Evolutionary conservation across 2,797 vertebrate species (phyloP), one percentile per base, ranked within the genome.

Genomic region (Lutjanus argentimaculatus): DNA sequence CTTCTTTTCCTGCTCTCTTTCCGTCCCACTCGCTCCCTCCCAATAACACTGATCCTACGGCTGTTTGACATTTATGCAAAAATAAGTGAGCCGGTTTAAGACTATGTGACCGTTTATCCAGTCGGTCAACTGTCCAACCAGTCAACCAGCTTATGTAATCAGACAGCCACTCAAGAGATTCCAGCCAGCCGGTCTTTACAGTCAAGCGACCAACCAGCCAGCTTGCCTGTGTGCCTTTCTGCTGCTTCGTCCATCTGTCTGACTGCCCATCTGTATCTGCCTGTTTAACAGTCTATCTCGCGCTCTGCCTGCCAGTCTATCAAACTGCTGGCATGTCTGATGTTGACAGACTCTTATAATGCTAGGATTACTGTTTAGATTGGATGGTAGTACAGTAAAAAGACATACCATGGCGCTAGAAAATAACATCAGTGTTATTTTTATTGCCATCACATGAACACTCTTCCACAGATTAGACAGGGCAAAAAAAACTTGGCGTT

Each of bases 31-130:
- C 22, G 0, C 67, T 59, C 65, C 62, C 53, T 77, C 72, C 25
- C 66, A 65, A 72, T 72, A 75, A 61, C 62, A 58, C 68, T 77
- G 82, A 83, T 90, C 81, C 74, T 77, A 62, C 62, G n/a, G 73
- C 79, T 85, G 78, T 88, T 86, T 89, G 85, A 91, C 86, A 91
- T 90, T 90, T 83, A 88, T 70, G 71, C 49, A 55, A 82, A 91
- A 88, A 81, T 79, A 85, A 84, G 78, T 56, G 51, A 75, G 73
- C 68, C 25, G 22, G 42, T 72, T 86, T 88, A 80, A 75, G 56
- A 85, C 69, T 76, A 75, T 82, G 72, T 74, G 77, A 83, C 78
- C 40, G 13, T 86, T 89, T 67, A 85, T 84, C 72, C 65, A 83
- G 81, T 71, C 69, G 75, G 75, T 87, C 82, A 85, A 82, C 81